Base-by-base conservation (phyloP, 2,113 vertebrate species). In the Tautogolabrus adspersus region DNA sequence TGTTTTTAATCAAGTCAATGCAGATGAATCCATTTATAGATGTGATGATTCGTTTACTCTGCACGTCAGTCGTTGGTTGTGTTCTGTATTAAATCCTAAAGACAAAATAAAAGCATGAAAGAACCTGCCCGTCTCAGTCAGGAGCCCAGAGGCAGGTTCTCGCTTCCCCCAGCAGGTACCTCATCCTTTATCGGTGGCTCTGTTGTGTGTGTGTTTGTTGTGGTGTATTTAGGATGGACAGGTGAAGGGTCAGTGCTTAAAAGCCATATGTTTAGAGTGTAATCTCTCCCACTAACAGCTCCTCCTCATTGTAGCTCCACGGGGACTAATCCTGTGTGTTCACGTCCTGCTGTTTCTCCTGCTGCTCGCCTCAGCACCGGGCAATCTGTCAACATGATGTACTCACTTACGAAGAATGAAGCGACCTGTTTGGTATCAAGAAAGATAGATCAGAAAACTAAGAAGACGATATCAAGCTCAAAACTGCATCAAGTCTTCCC, bases 181-280 rank as follows among this genome's bases (percentile, higher is more conserved):
- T 18, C 16, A 8, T 34, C 44, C 15, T 54, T 13, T 66, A 38
- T 52, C 13, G 9, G 54, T 26, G 30, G 30, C 9, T 58, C 63
- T 3, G 30, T 6, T 58, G 18, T 65, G 22, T 16, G 5, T 58
- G 18, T 66, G 13, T n/a, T 57, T 26, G 16, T 44, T 46, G 55
- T 47, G 46, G 5, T n/a, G n/a, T 44, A 42, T 59, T 19, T 7
- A 34, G 47, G 10, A 72, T 16, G 34, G 57, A 58, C 63, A 37
- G 57, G 21, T 67, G 63, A 66, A 68, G 80, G n/a, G 11, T 61
- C 47, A 38, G 61, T 47, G 55, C 30, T 82, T 77, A 63, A 77
- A 62, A 40, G 55, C 73, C 74, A 83, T 73, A 58, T 77, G 81
- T 57, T 46, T 10, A 19, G 19, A 16, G 15, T 51, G 34, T 77